Evolutionary conservation across 2,797 vertebrate genomes (phyloP).

Genomic region (Bucorvus abyssinicus): DNA sequence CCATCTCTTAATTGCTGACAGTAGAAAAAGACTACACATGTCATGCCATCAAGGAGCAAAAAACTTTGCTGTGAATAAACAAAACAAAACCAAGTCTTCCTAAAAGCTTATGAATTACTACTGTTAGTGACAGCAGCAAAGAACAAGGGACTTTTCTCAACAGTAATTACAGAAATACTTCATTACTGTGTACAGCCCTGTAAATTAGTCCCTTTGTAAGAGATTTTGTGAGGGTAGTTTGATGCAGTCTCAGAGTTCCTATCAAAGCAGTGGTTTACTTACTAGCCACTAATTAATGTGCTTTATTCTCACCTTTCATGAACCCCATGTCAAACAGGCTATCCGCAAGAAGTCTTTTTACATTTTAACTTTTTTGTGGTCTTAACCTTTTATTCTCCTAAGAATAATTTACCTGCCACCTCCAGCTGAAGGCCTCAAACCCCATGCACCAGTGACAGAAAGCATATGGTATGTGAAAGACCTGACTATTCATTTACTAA

Average conservation of each 20-base stretch:
- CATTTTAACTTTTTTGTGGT: constrained; percentile 30
- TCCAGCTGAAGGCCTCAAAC: background rate
- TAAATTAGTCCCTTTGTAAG: constrained; percentile 53
- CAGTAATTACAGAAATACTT: constrained; percentile 53
- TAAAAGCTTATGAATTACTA: constrained; percentile 53
- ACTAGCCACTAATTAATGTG: constrained; percentile 34
- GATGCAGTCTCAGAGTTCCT: constrained; percentile 29
- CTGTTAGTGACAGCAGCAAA: constrained; percentile 31
- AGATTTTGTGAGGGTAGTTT: background rate
- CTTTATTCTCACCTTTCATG: constrained; percentile 48
- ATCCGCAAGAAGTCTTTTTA: constrained; percentile 1
- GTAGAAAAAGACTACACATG: constrained; percentile 38
- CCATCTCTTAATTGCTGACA: constrained; percentile 64
- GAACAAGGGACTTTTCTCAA: constrained; percentile 44
- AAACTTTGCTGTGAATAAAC: constrained; percentile 40
- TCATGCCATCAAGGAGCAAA: constrained; percentile 40
- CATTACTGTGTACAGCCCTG: background rate
- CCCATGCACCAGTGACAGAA: background rate
- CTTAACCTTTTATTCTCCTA: constrained; percentile 5
- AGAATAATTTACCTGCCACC: constrained; percentile 25
- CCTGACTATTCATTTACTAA: background rate
- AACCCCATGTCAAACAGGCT: constrained; percentile 5
- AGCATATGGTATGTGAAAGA: background rate
- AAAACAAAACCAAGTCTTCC: constrained; percentile 51
- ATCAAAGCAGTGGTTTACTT: constrained; percentile 31